Percentiles rank a stretch among this genome's conserved stretches.
These are phyloP conservation scores for Microcebus murinus DNA, from an alignment of 2,113 vertebrate species.

Conservation along the genomic window DNA sequence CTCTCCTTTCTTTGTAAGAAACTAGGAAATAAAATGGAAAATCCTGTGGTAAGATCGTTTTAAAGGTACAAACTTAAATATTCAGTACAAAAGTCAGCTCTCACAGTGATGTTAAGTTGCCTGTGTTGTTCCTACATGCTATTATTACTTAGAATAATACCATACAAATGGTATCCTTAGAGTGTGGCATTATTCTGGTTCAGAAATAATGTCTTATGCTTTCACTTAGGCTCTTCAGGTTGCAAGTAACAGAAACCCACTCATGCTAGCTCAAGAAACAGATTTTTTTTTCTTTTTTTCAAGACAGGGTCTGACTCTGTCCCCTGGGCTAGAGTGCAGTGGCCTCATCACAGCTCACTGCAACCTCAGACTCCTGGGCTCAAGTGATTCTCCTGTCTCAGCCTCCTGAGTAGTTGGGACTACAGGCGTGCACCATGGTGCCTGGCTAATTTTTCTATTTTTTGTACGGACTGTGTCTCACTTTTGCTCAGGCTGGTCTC, in stretches of 20 bases:
- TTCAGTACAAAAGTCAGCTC: slow-evolving; percentile 32
- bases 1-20: slow-evolving; percentile 68
- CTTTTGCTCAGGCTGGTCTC: no score
- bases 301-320: no score
- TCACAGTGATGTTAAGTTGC: background rate
- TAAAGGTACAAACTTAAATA: slow-evolving; percentile 59
- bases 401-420: no score
- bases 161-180: slow-evolving; percentile 33
- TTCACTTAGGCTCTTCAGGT: slow-evolving; percentile 28
- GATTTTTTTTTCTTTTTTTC: background rate
- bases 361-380: no score
- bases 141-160: background rate
- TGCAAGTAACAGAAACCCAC: slow-evolving; percentile 3
- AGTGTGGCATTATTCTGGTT: slow-evolving; percentile 30
- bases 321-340: no score
- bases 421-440: no score
- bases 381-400: no score
- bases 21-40: slow-evolving; percentile 57
- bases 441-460: no score
- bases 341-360: no score
- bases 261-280: background rate
- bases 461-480: no score
- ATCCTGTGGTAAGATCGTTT: slow-evolving; percentile 60
- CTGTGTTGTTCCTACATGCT: slow-evolving; percentile 29
- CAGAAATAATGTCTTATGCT: slow-evolving; percentile 48